Evolutionary conservation across 2,797 vertebrate genomes (phyloP).

Genomic region (Catamblyrhynchus diadema): DNA sequence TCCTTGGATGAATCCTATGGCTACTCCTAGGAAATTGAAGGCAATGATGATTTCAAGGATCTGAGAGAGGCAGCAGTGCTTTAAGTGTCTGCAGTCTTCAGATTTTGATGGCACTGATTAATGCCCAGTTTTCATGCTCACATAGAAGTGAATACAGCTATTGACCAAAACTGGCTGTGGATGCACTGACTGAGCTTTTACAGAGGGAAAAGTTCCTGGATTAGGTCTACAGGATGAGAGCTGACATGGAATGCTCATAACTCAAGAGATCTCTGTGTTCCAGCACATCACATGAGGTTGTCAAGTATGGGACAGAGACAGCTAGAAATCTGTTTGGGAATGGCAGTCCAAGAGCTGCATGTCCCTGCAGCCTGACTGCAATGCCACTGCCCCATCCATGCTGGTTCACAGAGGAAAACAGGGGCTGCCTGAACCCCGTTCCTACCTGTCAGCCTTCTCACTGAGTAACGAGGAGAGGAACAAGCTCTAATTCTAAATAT

Average conservation of each 20-base stretch:
- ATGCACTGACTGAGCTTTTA: neutral
- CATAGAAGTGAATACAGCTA: neutral
- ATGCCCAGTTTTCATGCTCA: neutral
- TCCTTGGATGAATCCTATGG: neutral
- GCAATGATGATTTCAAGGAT: neutral
- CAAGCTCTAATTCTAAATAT: neutral
- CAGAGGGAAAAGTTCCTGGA: neutral
- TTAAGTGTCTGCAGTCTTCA: neutral
- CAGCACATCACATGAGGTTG: neutral
- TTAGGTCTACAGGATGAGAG: neutral
- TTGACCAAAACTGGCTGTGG: neutral
- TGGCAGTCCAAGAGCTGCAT: neutral
- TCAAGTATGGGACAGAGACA: neutral
- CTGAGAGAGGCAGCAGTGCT: neutral
- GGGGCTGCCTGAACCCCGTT: neutral
- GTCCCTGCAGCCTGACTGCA: neutral
- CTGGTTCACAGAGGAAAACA: neutral
- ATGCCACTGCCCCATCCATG: neutral
- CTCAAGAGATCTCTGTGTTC: neutral
- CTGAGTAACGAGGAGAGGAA: neutral
- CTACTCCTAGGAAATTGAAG: neutral
- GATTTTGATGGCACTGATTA: neutral
- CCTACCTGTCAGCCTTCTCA: neutral
- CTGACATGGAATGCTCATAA: fast-evolving
- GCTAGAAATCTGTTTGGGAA: neutral